These are phyloP conservation scores for Accipiter virgatus DNA, from an alignment of 2,113 vertebrate species.

Conservation along the genomic window DNA sequence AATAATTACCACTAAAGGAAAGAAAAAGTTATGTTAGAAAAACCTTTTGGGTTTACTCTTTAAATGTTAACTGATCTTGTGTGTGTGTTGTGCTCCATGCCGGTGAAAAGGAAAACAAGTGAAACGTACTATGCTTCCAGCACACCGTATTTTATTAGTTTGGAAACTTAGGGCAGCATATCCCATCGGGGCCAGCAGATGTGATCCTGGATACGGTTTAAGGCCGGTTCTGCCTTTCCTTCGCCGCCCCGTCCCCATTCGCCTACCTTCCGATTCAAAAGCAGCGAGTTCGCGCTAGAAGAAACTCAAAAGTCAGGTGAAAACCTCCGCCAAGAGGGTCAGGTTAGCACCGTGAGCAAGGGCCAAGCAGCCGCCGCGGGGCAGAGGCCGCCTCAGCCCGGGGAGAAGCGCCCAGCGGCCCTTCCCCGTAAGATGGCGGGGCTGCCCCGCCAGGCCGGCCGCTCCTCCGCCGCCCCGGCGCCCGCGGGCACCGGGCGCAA, in stretches of 20 bases:
- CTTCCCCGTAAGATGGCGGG: background rate
- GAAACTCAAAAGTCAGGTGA: no score
- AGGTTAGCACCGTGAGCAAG: rapidly evolving
- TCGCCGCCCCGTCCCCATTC: background rate
- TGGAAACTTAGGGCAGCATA: background rate
- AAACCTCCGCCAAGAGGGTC: background rate
- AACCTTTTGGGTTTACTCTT: background rate
- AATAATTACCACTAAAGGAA: background rate
- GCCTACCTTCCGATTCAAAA: background rate
- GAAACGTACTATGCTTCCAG: background rate
- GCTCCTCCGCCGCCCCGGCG: background rate
- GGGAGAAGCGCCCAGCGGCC: background rate
- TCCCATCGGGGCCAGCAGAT: rapidly evolving
- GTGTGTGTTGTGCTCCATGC: no score
- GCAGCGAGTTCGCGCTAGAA: no score
- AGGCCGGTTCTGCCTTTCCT: background rate
- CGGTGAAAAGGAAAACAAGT: rapidly evolving
- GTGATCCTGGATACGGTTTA: background rate
- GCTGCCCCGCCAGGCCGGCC: background rate
- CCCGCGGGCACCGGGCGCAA: no score
- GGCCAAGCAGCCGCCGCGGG: background rate
- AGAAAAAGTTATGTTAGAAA: background rate
- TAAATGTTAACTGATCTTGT: background rate
- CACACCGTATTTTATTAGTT: background rate
- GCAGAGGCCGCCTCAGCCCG: no score